A percentile compares a stretch with the other conserved stretches of the same genome.
Evolutionary conservation across 2,797 vertebrate species (phyloP).

Genomic region (Pelochelys cantorii): DNA sequence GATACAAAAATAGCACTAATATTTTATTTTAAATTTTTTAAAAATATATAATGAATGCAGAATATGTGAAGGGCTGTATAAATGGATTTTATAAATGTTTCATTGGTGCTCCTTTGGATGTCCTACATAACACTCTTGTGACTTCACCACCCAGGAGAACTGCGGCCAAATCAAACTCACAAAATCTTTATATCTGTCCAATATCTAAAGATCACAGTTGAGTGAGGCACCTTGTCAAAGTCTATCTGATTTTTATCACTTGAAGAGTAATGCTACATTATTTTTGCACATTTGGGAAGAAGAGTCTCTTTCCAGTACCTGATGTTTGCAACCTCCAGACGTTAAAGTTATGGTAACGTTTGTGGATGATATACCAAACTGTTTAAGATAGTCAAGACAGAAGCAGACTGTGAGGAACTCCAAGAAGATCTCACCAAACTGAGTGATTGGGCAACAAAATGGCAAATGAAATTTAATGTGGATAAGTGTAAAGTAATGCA

Average conservation of each 20-base stretch:
- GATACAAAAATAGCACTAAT: neutral
- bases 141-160: neutral
- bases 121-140: neutral
- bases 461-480: no score
- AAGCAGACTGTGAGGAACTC: no score
- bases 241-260: neutral
- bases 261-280: neutral
- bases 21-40: slow-evolving; percentile 19
- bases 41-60: neutral
- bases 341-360: no score
- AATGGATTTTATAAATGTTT: neutral
- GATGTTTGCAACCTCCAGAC: slow-evolving; percentile 3
- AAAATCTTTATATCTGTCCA: neutral
- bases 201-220: neutral
- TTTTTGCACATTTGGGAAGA: neutral
- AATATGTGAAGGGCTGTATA: neutral
- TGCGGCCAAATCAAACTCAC: neutral
- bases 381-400: no score
- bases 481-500: no score
- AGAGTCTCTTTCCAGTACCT: neutral
- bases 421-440: no score
- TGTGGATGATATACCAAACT: no score
- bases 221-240: neutral
- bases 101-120: neutral
- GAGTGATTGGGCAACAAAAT: no score